Conservation (phyloP, 2,888 invertebrate species). For the Tiliacea citrago region DNA sequence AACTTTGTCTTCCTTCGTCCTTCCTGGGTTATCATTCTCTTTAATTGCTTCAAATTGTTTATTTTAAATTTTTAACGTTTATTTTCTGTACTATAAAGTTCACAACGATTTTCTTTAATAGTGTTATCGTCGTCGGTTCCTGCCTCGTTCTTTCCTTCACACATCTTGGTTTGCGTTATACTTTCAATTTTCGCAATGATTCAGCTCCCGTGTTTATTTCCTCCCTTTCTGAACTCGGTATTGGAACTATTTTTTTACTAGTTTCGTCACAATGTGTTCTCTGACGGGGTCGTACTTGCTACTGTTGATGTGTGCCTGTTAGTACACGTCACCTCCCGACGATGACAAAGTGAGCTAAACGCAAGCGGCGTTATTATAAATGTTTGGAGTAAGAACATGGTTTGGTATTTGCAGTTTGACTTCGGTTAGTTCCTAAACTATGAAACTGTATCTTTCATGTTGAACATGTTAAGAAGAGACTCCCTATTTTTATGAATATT, state of each 20-base stretch:
- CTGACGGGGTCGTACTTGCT: conserved; percentile 18
- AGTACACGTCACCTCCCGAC: conserved; percentile 37
- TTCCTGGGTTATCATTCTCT: conserved; percentile 26
- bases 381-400: conserved; percentile 24
- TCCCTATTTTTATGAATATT: too few species aligned
- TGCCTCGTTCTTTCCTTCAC: conserved; percentile 41
- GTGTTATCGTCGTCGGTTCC: conserved; percentile 12
- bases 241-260: conserved; percentile 71
- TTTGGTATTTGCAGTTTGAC: conserved; percentile 6
- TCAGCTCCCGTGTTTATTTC: conserved; percentile 69
- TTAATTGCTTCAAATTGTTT: conserved; percentile 32
- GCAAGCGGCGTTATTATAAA: conserved; percentile 26
- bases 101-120: conserved; percentile 8
- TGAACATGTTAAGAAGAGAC: too few species aligned
- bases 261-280: conserved; percentile 59
- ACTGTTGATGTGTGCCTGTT: conserved; percentile 30
- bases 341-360: conserved; percentile 45
- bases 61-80: conserved; percentile 35
- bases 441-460: background rate
- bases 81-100: conserved; percentile 35
- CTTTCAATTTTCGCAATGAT: conserved; percentile 76
- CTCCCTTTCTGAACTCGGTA: conserved; percentile 60
- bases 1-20: conserved; percentile 34
- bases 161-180: conserved; percentile 64
- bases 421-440: background rate